phyloP scores from a whole-genome alignment of 2,113 vertebrate genomes.

The Etia nguti region DNA sequence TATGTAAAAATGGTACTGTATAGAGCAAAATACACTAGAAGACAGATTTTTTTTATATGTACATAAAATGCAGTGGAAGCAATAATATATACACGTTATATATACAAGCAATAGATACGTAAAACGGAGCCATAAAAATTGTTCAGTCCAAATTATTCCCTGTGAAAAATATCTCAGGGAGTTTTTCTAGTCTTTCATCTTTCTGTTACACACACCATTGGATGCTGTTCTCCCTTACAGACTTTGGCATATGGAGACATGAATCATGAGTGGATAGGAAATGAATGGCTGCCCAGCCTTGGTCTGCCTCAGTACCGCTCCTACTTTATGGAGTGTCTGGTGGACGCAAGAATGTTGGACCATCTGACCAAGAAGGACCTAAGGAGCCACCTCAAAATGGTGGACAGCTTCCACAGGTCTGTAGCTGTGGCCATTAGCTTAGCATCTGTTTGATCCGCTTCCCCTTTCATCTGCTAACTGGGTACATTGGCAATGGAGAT shows the following conservation, averaged over 20 bases:
- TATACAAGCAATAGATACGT: not conserved
- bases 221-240: constrained; percentile 54
- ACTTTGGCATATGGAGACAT: constrained; percentile 96
- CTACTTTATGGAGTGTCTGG: constrained; percentile 98
- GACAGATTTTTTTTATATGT: not conserved
- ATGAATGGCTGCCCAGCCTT: constrained; percentile 93
- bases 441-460: not conserved
- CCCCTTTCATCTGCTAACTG: not conserved
- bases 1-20: not conserved
- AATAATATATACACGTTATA: not conserved
- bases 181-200: not conserved
- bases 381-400: constrained; percentile 94
- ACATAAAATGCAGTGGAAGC: not conserved
- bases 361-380: constrained; percentile 98
- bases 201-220: not conserved
- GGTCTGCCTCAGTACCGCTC: constrained; percentile 95
- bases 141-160: not conserved
- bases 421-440: not conserved
- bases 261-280: constrained; percentile 99
- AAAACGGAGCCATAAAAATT: not conserved
- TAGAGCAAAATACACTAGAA: not conserved
- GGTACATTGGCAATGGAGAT: constrained; percentile 10
- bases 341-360: constrained; percentile 94
- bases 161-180: not conserved
- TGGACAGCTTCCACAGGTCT: constrained; percentile 97